Evolutionary conservation across 2,113 vertebrate genomes (phyloP).

Genomic region (Neolamprologus devosi): DNA sequence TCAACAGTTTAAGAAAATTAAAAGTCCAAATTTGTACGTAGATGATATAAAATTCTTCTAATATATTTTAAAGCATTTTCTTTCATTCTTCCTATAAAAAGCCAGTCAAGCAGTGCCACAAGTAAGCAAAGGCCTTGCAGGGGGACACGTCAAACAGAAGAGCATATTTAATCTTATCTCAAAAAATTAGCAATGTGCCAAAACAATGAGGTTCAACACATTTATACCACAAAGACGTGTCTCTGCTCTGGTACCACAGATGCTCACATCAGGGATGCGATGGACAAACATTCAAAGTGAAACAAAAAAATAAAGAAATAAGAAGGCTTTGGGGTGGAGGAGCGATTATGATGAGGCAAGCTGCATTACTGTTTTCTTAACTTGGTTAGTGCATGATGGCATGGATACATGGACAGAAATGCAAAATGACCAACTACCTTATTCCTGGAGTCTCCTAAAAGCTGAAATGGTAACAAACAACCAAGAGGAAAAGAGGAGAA

Average conservation of each 20-base stretch:
- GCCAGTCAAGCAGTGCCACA: conserved; percentile 7
- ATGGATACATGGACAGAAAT: conserved; percentile 64
- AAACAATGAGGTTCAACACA: neutral
- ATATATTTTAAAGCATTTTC: neutral
- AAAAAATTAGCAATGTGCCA: neutral
- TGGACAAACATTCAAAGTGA: neutral
- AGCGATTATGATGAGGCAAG: conserved; percentile 4
- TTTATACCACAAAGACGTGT: neutral
- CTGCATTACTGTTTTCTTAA: neutral
- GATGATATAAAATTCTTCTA: neutral
- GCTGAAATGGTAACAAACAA: conserved; percentile 85
- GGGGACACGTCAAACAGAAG: neutral
- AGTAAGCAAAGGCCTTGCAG: neutral
- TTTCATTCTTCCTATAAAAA: neutral
- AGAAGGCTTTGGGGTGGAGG: neutral
- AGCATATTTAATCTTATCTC: neutral
- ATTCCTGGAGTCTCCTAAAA: conserved; percentile 99
- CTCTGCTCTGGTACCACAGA: neutral
- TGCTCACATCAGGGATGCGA: neutral
- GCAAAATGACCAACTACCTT: conserved; percentile 86
- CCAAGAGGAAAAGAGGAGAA: conserved; percentile 83
- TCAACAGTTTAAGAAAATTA: neutral
- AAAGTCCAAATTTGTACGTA: neutral
- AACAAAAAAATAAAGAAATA: neutral
- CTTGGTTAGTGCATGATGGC: conserved; percentile 31